Percentiles rank a stretch among this genome's conserved stretches.
phyloP scores from a whole-genome alignment of 1,140 invertebrate genomes.

The Solen grandis region DNA sequence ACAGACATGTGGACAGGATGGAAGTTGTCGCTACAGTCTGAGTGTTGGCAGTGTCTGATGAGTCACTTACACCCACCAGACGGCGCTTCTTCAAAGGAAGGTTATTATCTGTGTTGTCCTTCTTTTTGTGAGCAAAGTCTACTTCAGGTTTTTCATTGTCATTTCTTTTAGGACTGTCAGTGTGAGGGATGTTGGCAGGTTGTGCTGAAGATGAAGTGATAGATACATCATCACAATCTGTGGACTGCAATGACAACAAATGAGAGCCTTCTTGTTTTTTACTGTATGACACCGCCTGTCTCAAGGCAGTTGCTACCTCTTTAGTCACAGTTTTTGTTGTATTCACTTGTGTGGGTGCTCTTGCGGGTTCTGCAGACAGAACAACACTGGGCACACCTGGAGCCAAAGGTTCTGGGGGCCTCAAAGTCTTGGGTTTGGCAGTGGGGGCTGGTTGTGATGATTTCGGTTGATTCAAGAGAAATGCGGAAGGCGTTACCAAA shows the following conservation, averaged over 20 bases:
- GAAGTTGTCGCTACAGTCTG: background rate
- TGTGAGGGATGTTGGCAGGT: background rate
- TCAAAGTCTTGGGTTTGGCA: too few relatives aligned
- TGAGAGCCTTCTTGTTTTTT: background rate
- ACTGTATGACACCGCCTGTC: conserved; percentile 28
- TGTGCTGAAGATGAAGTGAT: background rate
- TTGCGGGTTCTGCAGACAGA: background rate
- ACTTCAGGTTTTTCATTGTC: conserved; percentile 8
- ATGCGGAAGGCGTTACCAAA: too few relatives aligned
- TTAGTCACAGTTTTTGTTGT: conserved; percentile 22
- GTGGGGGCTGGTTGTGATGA: too few relatives aligned
- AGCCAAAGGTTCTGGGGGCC: too few relatives aligned
- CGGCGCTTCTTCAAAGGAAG: conserved; percentile 45
- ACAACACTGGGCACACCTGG: background rate
- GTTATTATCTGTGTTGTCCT: conserved; percentile 32
- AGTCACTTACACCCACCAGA: conserved; percentile 9
- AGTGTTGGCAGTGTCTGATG: background rate
- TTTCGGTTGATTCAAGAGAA: too few relatives aligned
- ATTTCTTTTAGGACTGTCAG: background rate
- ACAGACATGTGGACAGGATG: background rate
- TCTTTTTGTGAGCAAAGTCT: conserved; percentile 13
- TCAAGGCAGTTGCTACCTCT: conserved; percentile 32
- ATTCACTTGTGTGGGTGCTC: background rate
- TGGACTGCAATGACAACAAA: too few relatives aligned
- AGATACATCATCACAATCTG: too few relatives aligned